Evolutionary conservation across 2,888 invertebrate genomes (phyloP).

Genomic region (Tipula helvola): DNA sequence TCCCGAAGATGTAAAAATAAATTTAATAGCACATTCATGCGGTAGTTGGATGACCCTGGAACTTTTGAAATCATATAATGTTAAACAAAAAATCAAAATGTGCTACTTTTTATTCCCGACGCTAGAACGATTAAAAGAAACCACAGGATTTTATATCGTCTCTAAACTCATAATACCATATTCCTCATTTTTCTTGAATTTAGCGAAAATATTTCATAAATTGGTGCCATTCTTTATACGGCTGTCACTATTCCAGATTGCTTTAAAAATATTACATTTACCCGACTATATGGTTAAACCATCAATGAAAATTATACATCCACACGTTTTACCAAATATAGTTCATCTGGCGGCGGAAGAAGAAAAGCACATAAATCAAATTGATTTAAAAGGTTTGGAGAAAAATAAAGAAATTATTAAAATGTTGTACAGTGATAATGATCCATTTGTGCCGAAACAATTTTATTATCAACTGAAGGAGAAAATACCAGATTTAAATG

Average conservation of each 20-base stretch:
- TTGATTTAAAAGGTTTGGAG: slow-evolving; percentile 46
- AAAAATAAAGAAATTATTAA: slow-evolving; percentile 45
- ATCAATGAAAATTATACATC: slow-evolving; percentile 30
- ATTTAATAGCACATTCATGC: slow-evolving; percentile 83
- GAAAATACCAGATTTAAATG: slow-evolving; percentile 42
- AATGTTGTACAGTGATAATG: slow-evolving; percentile 58
- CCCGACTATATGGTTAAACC: neutral
- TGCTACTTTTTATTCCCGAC: slow-evolving; percentile 76
- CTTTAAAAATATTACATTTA: neutral
- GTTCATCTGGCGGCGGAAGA: slow-evolving; percentile 57
- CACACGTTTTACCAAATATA: slow-evolving; percentile 42
- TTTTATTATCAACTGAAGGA: slow-evolving; percentile 49
- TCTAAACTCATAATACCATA: neutral
- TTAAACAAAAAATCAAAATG: slow-evolving; percentile 44
- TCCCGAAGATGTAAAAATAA: slow-evolving; percentile 57
- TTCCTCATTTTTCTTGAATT: neutral
- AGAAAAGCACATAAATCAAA: slow-evolving; percentile 49
- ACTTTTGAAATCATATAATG: slow-evolving; percentile 45
- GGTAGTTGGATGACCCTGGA: slow-evolving; percentile 75
- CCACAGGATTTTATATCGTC: slow-evolving; percentile 22
- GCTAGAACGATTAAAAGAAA: slow-evolving; percentile 66
- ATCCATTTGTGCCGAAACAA: slow-evolving; percentile 62
- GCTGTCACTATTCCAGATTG: neutral
- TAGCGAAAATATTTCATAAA: neutral
- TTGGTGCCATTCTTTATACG: neutral